Base-by-base conservation (phyloP, 2,888 invertebrate genomes). In the Ornithoptera priamus region DNA sequence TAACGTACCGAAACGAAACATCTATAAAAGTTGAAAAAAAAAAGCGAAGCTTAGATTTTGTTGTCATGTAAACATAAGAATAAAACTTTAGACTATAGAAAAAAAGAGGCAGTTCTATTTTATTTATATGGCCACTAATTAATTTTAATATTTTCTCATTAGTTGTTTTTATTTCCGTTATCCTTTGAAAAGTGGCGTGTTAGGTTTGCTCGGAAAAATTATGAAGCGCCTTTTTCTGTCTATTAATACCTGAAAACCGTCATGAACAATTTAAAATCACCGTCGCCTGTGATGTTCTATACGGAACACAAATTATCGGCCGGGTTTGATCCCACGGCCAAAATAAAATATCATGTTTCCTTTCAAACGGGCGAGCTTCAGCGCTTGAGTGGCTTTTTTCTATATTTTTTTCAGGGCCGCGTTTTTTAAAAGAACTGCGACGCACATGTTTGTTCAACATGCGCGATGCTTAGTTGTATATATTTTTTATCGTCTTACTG, bases 261-360 rank as follows among this genome's bases (percentile, higher is more conserved):
- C 83, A 85, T 84, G 76, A 86, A 86, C 86, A 85, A 89, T 90
- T 89, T 89, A 84, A 86, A 87, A 88, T 85, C 83, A 84, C 80
- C 85, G 81, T 85, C 77, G 81, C 83, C 82, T 89, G 80, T 89
- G 89, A 89, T 87, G 86, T 89, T 86, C 85, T 83, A 83, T 87
- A 86, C 85, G 85, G 84, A 82, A 87, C 89, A 89, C 90, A 88
- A 90, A 90, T 92, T 92, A 92, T 91, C 90, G 88, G 87, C 83
- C 88, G 76, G 87, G 89, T 89, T 92, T 91, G 92, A 91, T 92
- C 92, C 92, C 91, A 92, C 92, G 90, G 90, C 89, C 86, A 86
- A 92, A 92, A 92, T 92, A 92, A 92, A 92, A 92, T 92, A 92
- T 92, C 92, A 92, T 92, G 91, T 92, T 92, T 92, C 92, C 91